These are phyloP conservation scores for Timandra comae DNA, from an alignment of 2,888 invertebrate species.

Conservation along the genomic window DNA sequence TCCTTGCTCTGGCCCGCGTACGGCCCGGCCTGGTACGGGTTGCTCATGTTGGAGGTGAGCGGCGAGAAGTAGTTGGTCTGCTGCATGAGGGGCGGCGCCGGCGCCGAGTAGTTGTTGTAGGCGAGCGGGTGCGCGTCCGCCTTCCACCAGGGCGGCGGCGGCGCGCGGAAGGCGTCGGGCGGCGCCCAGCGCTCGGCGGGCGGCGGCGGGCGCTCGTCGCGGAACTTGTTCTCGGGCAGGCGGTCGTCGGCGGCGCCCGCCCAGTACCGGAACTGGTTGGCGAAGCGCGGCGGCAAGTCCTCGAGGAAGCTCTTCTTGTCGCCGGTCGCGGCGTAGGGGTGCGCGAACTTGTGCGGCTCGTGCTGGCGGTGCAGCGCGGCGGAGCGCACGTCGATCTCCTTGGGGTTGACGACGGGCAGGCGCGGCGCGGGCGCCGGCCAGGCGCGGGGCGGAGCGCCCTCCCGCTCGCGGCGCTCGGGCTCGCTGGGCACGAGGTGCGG, in stretches of 20 bases:
- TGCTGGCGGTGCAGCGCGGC: constrained; percentile 64
- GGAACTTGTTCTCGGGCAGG: constrained; percentile 45
- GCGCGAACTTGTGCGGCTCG: constrained; percentile 53
- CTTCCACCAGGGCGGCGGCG: constrained; percentile 30
- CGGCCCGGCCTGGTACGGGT: constrained; percentile 41
- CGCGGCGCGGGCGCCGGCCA: constrained; percentile 37
- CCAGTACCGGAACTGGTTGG: constrained; percentile 67
- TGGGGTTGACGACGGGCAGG: constrained; percentile 69
- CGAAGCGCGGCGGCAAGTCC: constrained; percentile 65
- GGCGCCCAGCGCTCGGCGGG: constrained; percentile 6
- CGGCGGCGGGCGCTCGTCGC: constrained; percentile 34
- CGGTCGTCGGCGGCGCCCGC: constrained; percentile 25
- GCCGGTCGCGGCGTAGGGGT: constrained; percentile 55
- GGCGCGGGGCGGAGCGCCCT: constrained; percentile 53
- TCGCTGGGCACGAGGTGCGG: constrained; percentile 67
- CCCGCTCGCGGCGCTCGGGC: constrained; percentile 53
- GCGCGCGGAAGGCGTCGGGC: constrained; percentile 6
- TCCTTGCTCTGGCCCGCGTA: constrained; percentile 33
- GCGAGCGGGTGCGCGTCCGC: constrained; percentile 20
- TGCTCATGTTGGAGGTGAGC: constrained; percentile 32
- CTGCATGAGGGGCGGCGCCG: constrained; percentile 34
- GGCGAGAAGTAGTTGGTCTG: constrained; percentile 50
- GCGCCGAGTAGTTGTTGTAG: constrained; percentile 22
- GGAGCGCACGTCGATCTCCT: constrained; percentile 70
- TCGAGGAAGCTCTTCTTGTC: constrained; percentile 67